phyloP scores from a whole-genome alignment of 2,888 invertebrate genomes.

The Andrena dorsata region DNA sequence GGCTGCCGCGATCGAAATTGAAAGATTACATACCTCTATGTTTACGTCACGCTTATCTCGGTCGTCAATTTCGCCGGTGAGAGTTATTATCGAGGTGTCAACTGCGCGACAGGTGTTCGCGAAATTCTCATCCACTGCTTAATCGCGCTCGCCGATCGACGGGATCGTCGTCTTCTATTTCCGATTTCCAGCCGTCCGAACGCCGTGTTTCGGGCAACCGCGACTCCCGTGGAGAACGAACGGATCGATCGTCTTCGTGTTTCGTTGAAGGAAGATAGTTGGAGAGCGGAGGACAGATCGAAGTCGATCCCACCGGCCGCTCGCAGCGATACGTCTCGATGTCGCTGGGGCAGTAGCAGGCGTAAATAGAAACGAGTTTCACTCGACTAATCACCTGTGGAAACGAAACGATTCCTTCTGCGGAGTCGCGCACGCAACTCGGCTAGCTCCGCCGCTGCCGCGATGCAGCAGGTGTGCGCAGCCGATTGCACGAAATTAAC shows the following conservation, averaged over 20 bases:
- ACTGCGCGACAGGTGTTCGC: slow-evolving; percentile 47
- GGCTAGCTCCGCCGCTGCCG: background rate
- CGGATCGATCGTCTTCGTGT: slow-evolving; percentile 24
- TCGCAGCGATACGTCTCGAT: background rate
- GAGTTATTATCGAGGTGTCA: slow-evolving; percentile 37
- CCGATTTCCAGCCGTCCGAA: no score
- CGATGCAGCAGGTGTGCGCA: background rate
- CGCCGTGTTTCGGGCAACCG: no score
- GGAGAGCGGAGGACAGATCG: slow-evolving; percentile 58
- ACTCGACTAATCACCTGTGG: slow-evolving; percentile 1
- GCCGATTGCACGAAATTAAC: slow-evolving; percentile 34
- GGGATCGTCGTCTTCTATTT: no score
- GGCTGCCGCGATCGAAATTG: no score
- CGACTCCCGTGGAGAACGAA: background rate
- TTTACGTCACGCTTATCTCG: background rate
- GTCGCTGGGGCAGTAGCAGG: background rate
- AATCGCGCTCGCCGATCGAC: slow-evolving; percentile 1
- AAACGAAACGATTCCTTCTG: slow-evolving; percentile 23
- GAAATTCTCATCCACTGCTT: slow-evolving; percentile 55
- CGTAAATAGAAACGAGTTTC: slow-evolving; percentile 16
- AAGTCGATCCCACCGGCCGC: background rate
- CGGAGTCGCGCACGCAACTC: slow-evolving; percentile 8
- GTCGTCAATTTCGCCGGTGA: background rate
- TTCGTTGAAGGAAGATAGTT: slow-evolving; percentile 44
- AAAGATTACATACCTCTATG: background rate